Conservation (phyloP, 2,113 vertebrate genomes). For the Mirza zaza region DNA sequence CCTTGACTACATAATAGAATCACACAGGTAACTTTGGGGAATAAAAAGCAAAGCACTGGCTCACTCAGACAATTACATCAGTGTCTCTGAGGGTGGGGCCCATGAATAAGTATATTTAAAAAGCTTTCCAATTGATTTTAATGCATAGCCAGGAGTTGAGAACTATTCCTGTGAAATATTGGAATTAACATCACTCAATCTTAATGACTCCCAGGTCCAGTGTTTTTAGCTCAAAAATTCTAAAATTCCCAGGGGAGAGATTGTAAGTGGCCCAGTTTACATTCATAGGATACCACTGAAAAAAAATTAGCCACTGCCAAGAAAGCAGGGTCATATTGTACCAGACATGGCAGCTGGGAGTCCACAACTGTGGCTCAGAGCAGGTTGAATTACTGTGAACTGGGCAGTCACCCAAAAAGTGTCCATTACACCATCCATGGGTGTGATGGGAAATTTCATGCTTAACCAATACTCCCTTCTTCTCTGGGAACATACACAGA, state of each 20-base stretch:
- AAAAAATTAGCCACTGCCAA: neutral
- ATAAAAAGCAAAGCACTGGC: neutral
- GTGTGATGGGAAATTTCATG: neutral
- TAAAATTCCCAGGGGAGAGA: conserved; percentile 41
- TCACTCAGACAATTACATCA: neutral
- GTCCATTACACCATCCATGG: neutral
- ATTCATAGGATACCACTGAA: neutral
- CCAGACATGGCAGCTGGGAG: neutral
- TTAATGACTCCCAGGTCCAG: neutral
- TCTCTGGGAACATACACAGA: neutral
- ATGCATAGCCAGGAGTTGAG: neutral
- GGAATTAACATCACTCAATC: neutral
- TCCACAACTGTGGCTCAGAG: neutral
- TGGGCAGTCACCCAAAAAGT: neutral
- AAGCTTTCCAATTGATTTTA: neutral
- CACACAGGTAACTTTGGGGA: neutral
- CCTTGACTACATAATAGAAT: conserved; percentile 25
- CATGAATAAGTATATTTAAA: neutral
- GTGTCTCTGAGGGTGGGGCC: neutral
- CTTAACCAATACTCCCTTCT: neutral
- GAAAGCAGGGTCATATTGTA: neutral
- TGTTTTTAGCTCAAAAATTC: conserved; percentile 30
- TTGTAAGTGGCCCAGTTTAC: neutral
- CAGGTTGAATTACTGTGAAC: neutral
- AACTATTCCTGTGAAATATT: neutral